Evolutionary conservation across 2,113 vertebrate genomes (phyloP).

Genomic region (Rattus rattus): DNA sequence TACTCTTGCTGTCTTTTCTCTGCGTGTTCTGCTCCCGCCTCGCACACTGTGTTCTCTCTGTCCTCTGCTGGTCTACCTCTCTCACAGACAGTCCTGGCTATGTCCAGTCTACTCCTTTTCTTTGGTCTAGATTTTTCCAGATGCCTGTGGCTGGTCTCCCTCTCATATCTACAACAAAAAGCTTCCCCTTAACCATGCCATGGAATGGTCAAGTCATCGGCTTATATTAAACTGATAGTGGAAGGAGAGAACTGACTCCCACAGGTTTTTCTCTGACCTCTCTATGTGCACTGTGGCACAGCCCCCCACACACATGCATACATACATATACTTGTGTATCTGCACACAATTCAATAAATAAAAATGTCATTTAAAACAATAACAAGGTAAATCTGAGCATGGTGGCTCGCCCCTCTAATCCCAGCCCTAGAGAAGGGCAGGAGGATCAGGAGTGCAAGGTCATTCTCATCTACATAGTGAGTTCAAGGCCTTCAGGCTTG

Average conservation of each 20-base stretch:
- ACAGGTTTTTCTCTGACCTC: neutral
- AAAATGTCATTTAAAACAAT: neutral
- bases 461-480: neutral
- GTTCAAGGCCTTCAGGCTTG: neutral
- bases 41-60: neutral
- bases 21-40: neutral
- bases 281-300: no score
- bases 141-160: neutral
- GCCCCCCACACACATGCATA: neutral
- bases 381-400: neutral
- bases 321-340: neutral
- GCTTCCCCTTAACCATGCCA: neutral
- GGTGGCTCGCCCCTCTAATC: neutral
- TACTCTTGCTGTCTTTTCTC: neutral
- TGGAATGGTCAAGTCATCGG: neutral
- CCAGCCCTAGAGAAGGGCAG: neutral
- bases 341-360: neutral
- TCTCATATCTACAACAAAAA: neutral
- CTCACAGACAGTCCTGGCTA: neutral
- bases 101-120: neutral
- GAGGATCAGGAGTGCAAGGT: no score
- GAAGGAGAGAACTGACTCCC: neutral
- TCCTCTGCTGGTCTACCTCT: neutral
- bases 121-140: neutral
- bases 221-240: neutral